A percentile compares a stretch with the other conserved stretches of the same genome.
Conservation (phyloP, 2,113 vertebrate genomes). For the Dryoscopus gambensis region DNA sequence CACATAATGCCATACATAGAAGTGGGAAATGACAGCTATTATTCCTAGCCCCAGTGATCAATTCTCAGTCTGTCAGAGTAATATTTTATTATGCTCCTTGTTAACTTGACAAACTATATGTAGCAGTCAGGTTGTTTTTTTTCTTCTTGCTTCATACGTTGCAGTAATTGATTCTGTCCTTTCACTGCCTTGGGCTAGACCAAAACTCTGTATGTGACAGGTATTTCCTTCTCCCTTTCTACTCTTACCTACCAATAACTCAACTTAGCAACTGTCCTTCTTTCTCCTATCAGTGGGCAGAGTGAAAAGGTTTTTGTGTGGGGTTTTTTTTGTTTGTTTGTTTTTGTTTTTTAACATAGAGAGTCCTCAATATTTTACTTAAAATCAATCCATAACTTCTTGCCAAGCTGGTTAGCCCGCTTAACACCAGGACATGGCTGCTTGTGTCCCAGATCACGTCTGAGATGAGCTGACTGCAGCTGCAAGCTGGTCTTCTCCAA, state of each 20-base stretch:
- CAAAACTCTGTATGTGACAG: not conserved
- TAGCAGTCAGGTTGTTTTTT: not conserved
- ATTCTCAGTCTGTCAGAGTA: slow-evolving; percentile 1
- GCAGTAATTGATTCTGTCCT: not conserved
- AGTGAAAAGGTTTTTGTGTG: not conserved
- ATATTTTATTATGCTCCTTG: not conserved
- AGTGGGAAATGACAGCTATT: not conserved
- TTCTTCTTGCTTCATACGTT: not conserved
- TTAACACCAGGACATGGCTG: not conserved
- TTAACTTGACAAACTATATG: slow-evolving; percentile 4
- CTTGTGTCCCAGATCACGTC: not conserved
- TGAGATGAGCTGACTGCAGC: not conserved
- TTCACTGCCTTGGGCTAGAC: not conserved
- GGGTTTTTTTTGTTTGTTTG: too few relatives aligned
- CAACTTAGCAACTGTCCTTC: not conserved
- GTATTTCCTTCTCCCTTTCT: not conserved
- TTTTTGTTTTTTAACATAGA: not conserved
- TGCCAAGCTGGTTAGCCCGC: not conserved
- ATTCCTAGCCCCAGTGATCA: not conserved
- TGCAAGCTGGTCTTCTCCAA: not conserved
- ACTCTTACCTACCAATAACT: not conserved
- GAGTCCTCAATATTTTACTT: not conserved
- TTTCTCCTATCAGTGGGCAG: not conserved
- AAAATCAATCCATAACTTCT: not conserved
- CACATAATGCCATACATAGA: not conserved